phyloP scores from a whole-genome alignment of 2,113 vertebrate species.

The Phaethornis superciliosus region DNA sequence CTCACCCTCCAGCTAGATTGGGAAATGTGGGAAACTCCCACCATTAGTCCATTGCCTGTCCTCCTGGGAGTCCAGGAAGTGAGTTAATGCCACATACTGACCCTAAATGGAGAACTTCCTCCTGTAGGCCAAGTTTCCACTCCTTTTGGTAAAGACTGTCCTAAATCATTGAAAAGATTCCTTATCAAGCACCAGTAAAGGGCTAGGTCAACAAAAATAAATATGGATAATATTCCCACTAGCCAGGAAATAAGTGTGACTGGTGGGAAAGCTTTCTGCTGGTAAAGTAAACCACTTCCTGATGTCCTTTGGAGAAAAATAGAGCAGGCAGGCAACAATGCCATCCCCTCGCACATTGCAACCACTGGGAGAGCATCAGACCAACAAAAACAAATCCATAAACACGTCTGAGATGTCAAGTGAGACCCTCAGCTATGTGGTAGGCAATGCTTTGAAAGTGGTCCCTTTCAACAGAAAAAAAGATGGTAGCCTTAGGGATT shows the following conservation, averaged over 20 bases:
- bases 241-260: not conserved
- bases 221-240: not conserved
- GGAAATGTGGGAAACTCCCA: not conserved
- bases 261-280: not conserved
- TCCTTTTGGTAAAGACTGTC: not conserved
- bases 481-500: not conserved
- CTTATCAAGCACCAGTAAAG: not conserved
- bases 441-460: accelerated
- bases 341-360: not conserved
- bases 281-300: not conserved
- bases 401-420: not conserved
- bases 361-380: not conserved
- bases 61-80: not conserved
- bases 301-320: not conserved
- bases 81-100: not conserved
- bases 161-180: not conserved
- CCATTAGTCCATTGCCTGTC: not conserved
- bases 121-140: not conserved
- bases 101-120: not conserved
- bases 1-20: not conserved
- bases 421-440: not conserved
- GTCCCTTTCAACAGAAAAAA: not conserved
- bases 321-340: accelerated
- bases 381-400: not conserved
- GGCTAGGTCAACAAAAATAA: not conserved